Evolutionary conservation across 2,888 invertebrate species (phyloP).

Genomic region (Orchesella flavescens): DNA sequence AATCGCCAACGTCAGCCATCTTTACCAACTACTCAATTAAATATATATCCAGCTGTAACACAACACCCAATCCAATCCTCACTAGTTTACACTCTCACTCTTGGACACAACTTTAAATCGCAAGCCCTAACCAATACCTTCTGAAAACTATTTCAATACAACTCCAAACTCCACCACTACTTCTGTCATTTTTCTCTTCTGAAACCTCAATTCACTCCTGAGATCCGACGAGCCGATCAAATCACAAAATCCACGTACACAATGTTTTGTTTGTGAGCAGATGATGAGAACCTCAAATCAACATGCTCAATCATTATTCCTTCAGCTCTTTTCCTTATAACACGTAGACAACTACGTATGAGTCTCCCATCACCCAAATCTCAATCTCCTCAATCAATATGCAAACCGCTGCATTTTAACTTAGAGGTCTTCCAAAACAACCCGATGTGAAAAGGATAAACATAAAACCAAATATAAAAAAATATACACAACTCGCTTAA

Average conservation of each 20-base stretch:
- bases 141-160: too few species aligned
- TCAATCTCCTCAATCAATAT: conserved; percentile 45
- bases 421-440: background rate
- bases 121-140: too few species aligned
- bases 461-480: background rate
- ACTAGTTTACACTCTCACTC: background rate
- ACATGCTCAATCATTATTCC: background rate
- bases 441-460: background rate
- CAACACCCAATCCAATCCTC: background rate
- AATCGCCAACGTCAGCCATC: conserved; percentile 86
- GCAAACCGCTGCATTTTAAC: conserved; percentile 46
- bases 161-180: too few species aligned
- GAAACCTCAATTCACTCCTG: too few species aligned
- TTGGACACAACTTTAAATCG: too few species aligned
- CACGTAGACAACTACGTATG: conserved; percentile 45
- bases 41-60: background rate
- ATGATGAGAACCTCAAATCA: too few species aligned
- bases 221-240: too few species aligned
- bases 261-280: too few species aligned
- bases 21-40: background rate
- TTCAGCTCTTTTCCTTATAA: conserved; percentile 23
- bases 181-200: too few species aligned
- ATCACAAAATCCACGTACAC: too few species aligned
- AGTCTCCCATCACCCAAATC: conserved; percentile 19
- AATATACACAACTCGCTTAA: too few species aligned